A percentile compares a stretch with the other conserved stretches of the same genome.
These are phyloP conservation scores for Spheniscus mendiculus DNA, from an alignment of 2,113 vertebrate genomes.

Conservation along the genomic window DNA sequence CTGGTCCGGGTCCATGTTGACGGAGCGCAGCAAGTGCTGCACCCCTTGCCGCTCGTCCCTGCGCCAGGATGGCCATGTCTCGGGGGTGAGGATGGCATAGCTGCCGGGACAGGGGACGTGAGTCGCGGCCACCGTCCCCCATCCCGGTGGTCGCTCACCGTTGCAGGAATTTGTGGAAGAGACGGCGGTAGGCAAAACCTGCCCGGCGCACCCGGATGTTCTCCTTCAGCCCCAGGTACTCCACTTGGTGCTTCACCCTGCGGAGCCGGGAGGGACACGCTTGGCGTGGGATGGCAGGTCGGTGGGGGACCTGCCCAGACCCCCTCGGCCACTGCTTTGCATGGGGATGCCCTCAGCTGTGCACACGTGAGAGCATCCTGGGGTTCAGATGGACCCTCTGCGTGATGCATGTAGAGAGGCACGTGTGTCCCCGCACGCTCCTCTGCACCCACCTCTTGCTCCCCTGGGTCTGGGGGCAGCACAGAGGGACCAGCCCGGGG, in stretches of 20 bases:
- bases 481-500: background rate
- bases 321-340: background rate
- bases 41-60: conserved; percentile 90
- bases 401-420: background rate
- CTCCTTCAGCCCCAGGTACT: conserved; percentile 93
- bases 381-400: background rate
- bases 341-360: fast-evolving
- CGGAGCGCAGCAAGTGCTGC: conserved; percentile 88
- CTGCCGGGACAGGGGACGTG: conserved; percentile 49
- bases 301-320: fast-evolving
- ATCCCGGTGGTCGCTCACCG: conserved; percentile 64
- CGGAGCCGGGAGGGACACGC: background rate
- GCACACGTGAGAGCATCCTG: fast-evolving
- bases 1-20: conserved; percentile 95
- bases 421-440: fast-evolving
- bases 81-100: conserved; percentile 90
- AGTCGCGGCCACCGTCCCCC: fast-evolving
- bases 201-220: conserved; percentile 93
- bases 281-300: fast-evolving
- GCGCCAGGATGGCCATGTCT: conserved; percentile 90
- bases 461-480: background rate
- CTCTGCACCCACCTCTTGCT: background rate
- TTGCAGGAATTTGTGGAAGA: conserved; percentile 91
- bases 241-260: conserved; percentile 93
- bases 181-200: conserved; percentile 90